Base-by-base conservation (phyloP, 1,140 invertebrate species). In the Cepaea nemoralis region DNA sequence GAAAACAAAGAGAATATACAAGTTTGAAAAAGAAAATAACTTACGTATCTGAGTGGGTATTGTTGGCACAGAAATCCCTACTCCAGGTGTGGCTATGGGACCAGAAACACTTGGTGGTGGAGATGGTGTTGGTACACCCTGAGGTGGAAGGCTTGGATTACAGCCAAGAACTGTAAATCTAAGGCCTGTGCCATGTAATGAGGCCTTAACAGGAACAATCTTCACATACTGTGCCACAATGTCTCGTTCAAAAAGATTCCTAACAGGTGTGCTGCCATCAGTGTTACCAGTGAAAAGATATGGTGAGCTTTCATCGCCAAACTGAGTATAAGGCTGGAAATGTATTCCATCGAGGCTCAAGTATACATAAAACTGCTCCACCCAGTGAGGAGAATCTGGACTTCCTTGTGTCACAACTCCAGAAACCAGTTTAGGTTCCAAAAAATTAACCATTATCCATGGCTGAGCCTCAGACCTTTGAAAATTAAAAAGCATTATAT, bases 391-490 rank as follows among this genome's bases (percentile, higher is more conserved):
- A n/a, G 85, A 85, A 24, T 85, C 82, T 12, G 87, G 83, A 40
- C 83, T 85, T 12, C 92, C 92, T 89, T 94, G 95, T 0, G 95
- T 96, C 27, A 93, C 92, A 19, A 97, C 91, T 70, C 95, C 96
- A 24, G 96, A 96, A 12, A 97, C 90, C 40, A 95, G 93, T 0
- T 94, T 93, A 39, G 94, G 93, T 39, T 90, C 86, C 27, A 94
- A 88, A 87, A 97, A 96, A 90, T 97, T 94, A 0, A 90, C 86
- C 82, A 87, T 85, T 27, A 90, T 87, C 85, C 84, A 89, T 48
- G 87, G 86, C 35, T 85, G 74, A 14, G 81, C 76, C 42, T 86
- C 85, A 33, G 50, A 19, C 40, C 82, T 83, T 40, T n/a, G 8
- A 16, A 59, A 37, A 55, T 19, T 22, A 55, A 55, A 24, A 19